Conservation (phyloP, 1,140 invertebrate species). For the Tetramorium simillimum region DNA sequence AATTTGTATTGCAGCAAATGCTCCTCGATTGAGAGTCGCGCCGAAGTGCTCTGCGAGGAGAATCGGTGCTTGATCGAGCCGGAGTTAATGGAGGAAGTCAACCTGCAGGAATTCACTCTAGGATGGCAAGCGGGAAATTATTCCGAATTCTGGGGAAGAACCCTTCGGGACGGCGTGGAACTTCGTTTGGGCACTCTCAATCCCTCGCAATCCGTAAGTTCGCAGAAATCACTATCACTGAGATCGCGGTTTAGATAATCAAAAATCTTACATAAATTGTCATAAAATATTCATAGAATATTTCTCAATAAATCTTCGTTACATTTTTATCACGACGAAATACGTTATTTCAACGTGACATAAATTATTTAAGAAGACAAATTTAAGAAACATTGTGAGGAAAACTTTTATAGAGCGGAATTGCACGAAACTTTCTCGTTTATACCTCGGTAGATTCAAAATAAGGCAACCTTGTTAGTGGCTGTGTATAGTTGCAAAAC, state of each 20-base stretch:
- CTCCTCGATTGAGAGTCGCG: conserved; percentile 79
- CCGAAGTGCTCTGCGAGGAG: conserved; percentile 89
- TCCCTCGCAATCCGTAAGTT: conserved; percentile 85
- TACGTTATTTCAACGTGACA: background rate
- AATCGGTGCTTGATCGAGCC: conserved; percentile 91
- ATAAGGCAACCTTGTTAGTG: conserved; percentile 21
- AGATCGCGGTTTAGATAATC: background rate
- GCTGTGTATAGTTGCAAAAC: conserved; percentile 12
- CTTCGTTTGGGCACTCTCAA: conserved; percentile 90
- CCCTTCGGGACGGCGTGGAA: conserved; percentile 91
- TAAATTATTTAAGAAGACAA: conserved; percentile 25
- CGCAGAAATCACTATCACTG: background rate
- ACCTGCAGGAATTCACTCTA: conserved; percentile 84
- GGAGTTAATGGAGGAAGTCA: conserved; percentile 89
- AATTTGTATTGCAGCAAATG: conserved; percentile 87
- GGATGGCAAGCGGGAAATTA: conserved; percentile 94
- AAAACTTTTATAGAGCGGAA: background rate
- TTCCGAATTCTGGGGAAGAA: conserved; percentile 93
- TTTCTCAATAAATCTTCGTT: background rate
- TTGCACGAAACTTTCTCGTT: background rate
- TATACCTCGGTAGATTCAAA: conserved; percentile 12
- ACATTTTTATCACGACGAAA: no score
- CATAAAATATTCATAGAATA: background rate
- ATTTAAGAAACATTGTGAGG: background rate
- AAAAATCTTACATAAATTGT: background rate